Evolutionary conservation across 1,140 invertebrate species (phyloP).

Genomic region (Chymomyza costata): DNA sequence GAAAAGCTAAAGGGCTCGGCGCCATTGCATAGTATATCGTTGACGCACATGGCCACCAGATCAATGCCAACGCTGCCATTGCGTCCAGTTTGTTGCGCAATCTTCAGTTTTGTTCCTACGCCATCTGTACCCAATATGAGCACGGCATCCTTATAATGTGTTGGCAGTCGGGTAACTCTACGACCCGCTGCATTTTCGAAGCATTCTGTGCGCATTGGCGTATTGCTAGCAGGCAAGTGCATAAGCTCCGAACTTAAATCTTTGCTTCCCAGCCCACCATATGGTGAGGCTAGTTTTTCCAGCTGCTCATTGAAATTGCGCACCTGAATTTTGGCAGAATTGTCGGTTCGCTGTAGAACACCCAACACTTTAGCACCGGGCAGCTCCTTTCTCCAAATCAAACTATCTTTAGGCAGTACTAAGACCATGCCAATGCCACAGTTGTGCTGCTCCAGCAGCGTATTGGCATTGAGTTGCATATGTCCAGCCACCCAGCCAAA

Average conservation of each 20-base stretch:
- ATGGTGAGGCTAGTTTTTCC: conserved; percentile 29
- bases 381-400: conserved; percentile 41
- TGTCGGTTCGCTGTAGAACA: conserved; percentile 31
- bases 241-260: conserved; percentile 22
- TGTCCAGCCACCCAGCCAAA: conserved; percentile 80
- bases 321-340: conserved; percentile 27
- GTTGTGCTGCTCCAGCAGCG: conserved; percentile 93
- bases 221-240: background rate
- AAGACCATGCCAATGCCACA: conserved; percentile 94
- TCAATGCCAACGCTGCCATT: conserved; percentile 94
- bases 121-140: conserved; percentile 97
- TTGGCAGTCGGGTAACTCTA: conserved; percentile 45
- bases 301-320: conserved; percentile 56
- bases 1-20: conserved; percentile 96
- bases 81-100: conserved; percentile 86
- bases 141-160: conserved; percentile 85
- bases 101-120: conserved; percentile 97
- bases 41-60: conserved; percentile 99
- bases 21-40: conserved; percentile 96
- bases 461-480: conserved; percentile 82
- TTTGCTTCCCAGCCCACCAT: conserved; percentile 27
- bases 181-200: conserved; percentile 43
- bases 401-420: conserved; percentile 76
- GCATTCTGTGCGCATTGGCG: conserved; percentile 26
- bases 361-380: conserved; percentile 60